phyloP scores from a whole-genome alignment of 2,888 invertebrate species.

The Diaperis boleti region DNA sequence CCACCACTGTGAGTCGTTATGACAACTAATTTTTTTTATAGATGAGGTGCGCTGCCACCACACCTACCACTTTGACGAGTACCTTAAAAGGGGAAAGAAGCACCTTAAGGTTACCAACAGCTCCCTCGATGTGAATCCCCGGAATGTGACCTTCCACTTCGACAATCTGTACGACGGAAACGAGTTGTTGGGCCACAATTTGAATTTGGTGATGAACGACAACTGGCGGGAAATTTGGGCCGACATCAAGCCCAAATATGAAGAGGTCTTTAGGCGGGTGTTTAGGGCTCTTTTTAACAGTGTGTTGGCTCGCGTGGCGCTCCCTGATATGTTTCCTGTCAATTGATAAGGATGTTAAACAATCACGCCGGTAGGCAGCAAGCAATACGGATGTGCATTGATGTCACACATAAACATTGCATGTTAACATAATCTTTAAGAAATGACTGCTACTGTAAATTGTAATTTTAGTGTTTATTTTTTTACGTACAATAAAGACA shows the following conservation, averaged over 20 bases:
- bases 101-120: conserved; percentile 6
- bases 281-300: conserved; percentile 4
- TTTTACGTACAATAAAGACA: too few relatives aligned
- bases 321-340: conserved; percentile 5
- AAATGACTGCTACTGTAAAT: too few relatives aligned
- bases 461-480: too few relatives aligned
- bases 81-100: not conserved
- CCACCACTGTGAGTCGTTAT: not conserved
- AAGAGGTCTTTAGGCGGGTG: conserved; percentile 5
- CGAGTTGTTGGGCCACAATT: not conserved
- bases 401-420: too few relatives aligned
- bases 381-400: too few relatives aligned
- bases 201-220: conserved; percentile 11
- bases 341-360: too few relatives aligned
- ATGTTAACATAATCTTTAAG: too few relatives aligned
- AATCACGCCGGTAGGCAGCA: too few relatives aligned
- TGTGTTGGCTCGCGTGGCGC: not conserved
- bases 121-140: not conserved
- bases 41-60: conserved; percentile 7
- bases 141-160: not conserved
- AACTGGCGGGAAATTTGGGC: conserved; percentile 13
- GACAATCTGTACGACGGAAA: conserved; percentile 12
- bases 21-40: not conserved
- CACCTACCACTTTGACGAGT: conserved; percentile 5
- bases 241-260: not conserved